phyloP scores from a whole-genome alignment of 1,140 invertebrate species.

The Aphelinus certus region DNA sequence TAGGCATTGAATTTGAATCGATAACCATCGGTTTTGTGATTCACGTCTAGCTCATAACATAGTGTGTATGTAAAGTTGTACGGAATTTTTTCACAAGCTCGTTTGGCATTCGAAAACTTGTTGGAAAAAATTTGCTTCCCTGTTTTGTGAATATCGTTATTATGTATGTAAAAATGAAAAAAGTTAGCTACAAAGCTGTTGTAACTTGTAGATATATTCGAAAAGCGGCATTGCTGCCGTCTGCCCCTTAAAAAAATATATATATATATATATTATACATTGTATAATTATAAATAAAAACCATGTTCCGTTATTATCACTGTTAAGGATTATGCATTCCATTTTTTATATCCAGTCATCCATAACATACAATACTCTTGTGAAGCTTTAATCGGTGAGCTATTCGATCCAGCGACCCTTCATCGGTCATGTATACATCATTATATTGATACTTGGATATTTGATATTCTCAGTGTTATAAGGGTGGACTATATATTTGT shows the following conservation, averaged over 20 bases:
- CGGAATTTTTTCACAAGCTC: not conserved
- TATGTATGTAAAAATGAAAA: constrained; percentile 36
- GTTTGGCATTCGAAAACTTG: no score
- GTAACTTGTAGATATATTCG: constrained; percentile 43
- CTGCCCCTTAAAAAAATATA: constrained; percentile 7
- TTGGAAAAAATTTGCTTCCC: not conserved
- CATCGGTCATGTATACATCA: no score
- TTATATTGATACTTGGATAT: no score
- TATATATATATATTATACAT: constrained; percentile 43
- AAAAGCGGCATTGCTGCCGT: constrained; percentile 32
- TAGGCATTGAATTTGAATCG: no score
- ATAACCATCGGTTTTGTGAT: no score
- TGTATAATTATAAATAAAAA: constrained; percentile 45
- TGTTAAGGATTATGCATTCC: constrained; percentile 40
- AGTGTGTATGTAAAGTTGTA: no score
- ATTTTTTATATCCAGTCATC: not conserved
- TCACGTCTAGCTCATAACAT: no score
- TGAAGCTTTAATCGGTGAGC: no score
- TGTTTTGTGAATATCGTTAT: constrained; percentile 39
- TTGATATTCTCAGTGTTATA: no score
- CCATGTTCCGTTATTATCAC: constrained; percentile 38
- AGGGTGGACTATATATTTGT: no score
- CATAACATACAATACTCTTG: no score
- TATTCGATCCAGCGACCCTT: no score
- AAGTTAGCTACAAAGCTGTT: constrained; percentile 39